Base-by-base conservation (phyloP, 2,797 vertebrate genomes). In the Sebastes diaconus region DNA sequence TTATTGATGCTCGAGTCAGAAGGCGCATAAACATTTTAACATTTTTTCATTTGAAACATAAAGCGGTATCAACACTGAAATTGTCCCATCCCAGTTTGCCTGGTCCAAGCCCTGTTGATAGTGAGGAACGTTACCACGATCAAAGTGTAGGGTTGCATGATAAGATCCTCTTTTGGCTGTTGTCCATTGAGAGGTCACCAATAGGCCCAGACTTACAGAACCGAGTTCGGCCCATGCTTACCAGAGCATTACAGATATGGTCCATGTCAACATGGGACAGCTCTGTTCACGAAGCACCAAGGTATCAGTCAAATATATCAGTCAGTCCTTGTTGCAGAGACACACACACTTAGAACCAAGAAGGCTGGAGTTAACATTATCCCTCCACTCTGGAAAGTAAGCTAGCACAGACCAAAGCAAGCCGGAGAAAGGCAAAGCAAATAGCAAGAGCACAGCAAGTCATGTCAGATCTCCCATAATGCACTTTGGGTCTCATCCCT, bases 21-120 rank as follows among this genome's bases (percentile, higher is more conserved):
- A 96, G 93, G 93, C 89, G 92, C 91, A 94, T 93, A 91, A 86
- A 93, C 92, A 92, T 92, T 91, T 93, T 66, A 84, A 87, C 80
- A 87, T 50, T 87, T 91, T 90, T 83, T 88, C 82, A 87, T 89
- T 89, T 85, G 75, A 91, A 88, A 91, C 89, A 88, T 82, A 89
- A 95, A 92, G 88, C 90, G 81, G 81, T 86, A 89, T 90, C 84
- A 92, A 93, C 91, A 92, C 81, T 88, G 83, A 93, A 90, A 91
- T 81, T 79, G 77, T 92, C 79, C 83, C 76, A 84, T 93, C 83
- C 84, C 84, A 89, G 85, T 89, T 90, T 87, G 82, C 80, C 90
- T 89, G 85, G 82, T 90, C 84, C 88, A 87, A 87, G 83, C 86
- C 79, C 87, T 86, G 90, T 90, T 86, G 85, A 91, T 82, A 81